Base-by-base conservation (phyloP, 30 jellyfish, hydroid and myxozoan species). In the Sanderia malayensis region DNA sequence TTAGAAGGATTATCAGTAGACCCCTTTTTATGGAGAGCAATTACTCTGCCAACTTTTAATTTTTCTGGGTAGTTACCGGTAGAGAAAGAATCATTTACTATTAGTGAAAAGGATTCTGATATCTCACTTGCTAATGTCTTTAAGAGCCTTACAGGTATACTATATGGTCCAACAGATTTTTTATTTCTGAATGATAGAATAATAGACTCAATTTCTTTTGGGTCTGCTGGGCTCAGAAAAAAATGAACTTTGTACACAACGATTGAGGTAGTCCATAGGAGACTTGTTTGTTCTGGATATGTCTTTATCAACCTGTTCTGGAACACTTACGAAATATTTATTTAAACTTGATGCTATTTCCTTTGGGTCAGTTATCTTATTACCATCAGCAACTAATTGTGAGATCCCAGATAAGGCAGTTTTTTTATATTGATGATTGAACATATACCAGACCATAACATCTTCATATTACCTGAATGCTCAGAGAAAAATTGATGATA, bases 251-350 rank as follows among this genome's bases (percentile, higher is more conserved):
- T 27, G 34, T 32, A 32, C 49, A 32, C 74, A 32, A 8, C 29
- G 17, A 55, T 45, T 67, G 21, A 45, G 84, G 30, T 71, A 71
- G 74, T 47, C 84, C 74, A 69, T 37, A 45, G 81, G 81, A 69
- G 74, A 69, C 69, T 69, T 69, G 33, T 28, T 41, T 13, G 81
- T 37, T 26, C 81, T 69, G n/a, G 81, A 0, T 69, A 69, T 69
- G 44, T 60, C 71, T 60, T 69, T 69, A 0, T 10, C 28, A 64
- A 64, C 0, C 0, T 33, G 23, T 28, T 30, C 76, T 21, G 58
- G 57, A 6, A 68, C 71, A 70, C 58, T 70, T 45, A 47, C 58
- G 27, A 70, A 70, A 70, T 34, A 49, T 34, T 70, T 30, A 70
- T 70, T 1, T 62, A 70, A 70, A 30, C 30, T 44, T 17, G 34